Conservation (phyloP, 2,888 invertebrate species). For the Cheilosia variabilis region DNA sequence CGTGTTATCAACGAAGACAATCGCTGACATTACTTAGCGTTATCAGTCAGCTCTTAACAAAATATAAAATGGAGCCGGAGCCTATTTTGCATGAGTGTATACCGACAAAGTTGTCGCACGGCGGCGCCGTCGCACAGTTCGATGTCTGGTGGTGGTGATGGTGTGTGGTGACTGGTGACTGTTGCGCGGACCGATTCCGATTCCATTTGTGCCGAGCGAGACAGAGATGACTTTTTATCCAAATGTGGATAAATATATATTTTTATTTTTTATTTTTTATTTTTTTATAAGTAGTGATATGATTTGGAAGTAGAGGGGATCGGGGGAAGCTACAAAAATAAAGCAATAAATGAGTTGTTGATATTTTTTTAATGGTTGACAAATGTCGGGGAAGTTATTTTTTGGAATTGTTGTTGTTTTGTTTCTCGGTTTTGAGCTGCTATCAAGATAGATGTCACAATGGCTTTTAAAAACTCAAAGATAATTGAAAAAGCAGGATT, state of each 20-base stretch:
- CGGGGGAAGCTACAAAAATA: slow-evolving; percentile 21
- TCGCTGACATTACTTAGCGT: slow-evolving; percentile 76
- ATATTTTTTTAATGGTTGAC: slow-evolving; percentile 71
- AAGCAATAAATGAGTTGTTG: slow-evolving; percentile 72
- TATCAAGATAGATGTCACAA: slow-evolving; percentile 69
- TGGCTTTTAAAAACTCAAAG: slow-evolving; percentile 62
- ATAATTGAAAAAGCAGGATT: slow-evolving; percentile 67
- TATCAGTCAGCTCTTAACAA: slow-evolving; percentile 75
- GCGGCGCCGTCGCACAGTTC: slow-evolving; percentile 43
- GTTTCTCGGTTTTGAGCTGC: background rate
- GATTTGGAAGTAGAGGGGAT: slow-evolving; percentile 18
- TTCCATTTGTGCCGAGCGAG: slow-evolving; percentile 49
- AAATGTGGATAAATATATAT: background rate
- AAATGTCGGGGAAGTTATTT: slow-evolving; percentile 62
- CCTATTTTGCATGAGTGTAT: slow-evolving; percentile 73
- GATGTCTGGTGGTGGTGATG: slow-evolving; percentile 15
- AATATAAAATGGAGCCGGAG: slow-evolving; percentile 74
- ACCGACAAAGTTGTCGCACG: slow-evolving; percentile 72
- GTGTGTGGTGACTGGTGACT: slow-evolving; percentile 37
- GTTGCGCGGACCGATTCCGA: slow-evolving; percentile 40
- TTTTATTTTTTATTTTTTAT: slow-evolving; percentile 7
- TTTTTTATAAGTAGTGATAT: slow-evolving; percentile 41
- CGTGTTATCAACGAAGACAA: slow-evolving; percentile 70
- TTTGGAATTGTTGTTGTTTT: background rate
- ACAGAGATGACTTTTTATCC: slow-evolving; percentile 44